Evolutionary conservation across 2,113 vertebrate genomes (phyloP).

Genomic region (Rousettus leschenaultii): DNA sequence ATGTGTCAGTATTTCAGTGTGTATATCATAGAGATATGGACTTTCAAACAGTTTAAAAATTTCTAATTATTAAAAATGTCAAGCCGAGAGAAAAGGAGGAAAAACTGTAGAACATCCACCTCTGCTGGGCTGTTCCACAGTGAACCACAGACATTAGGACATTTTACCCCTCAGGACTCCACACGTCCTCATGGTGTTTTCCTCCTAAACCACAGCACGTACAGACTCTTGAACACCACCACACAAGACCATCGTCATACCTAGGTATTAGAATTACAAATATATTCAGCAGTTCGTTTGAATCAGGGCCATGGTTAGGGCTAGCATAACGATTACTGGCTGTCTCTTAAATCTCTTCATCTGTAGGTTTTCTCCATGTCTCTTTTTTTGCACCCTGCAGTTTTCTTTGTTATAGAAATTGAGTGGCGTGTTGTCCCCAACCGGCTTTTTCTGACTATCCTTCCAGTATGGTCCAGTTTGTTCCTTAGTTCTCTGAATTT

Average conservation of each 20-base stretch:
- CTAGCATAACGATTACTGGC: accelerated
- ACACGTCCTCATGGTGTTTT: neutral
- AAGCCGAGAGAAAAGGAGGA: neutral
- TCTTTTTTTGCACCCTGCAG: neutral
- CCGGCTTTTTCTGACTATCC: neutral
- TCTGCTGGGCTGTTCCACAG: neutral
- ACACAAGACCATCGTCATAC: neutral
- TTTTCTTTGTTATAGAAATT: neutral
- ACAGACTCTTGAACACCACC: neutral
- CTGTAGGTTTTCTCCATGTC: accelerated
- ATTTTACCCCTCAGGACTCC: neutral
- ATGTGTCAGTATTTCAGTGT: neutral
- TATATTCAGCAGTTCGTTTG: neutral
- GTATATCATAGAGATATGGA: neutral
- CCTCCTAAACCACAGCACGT: too few species aligned
- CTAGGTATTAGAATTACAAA: neutral
- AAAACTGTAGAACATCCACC: neutral
- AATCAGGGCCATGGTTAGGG: neutral
- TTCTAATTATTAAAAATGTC: neutral
- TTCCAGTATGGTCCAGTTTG: neutral
- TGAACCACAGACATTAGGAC: neutral
- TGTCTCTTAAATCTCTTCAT: neutral
- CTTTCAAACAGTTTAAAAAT: neutral
- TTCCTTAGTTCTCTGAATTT: neutral
- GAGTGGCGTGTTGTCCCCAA: neutral